phyloP scores from a whole-genome alignment of 92 coral and sea anemone genomes.

The Diadumene lineata region DNA sequence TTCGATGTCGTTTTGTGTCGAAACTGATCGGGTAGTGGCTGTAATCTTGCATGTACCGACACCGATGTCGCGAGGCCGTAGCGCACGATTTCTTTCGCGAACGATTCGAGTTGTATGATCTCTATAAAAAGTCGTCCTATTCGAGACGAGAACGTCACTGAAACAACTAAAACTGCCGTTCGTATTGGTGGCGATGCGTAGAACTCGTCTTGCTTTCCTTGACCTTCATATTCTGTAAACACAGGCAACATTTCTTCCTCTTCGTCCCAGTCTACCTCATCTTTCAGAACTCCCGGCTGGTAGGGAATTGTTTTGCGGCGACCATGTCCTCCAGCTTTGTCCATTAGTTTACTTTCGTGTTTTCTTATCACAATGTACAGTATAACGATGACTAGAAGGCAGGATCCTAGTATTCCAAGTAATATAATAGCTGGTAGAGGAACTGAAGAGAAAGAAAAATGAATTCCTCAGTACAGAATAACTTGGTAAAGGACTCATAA shows the following conservation, averaged over 20 bases:
- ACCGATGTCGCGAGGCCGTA: constrained; percentile 41
- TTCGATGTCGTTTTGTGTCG: constrained; percentile 63
- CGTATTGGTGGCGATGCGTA: not conserved
- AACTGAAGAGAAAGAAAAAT: constrained; percentile 21
- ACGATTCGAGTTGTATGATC: constrained; percentile 40
- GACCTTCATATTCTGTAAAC: not conserved
- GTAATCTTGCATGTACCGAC: constrained; percentile 48
- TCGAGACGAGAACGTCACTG: constrained; percentile 41
- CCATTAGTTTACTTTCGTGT: constrained; percentile 18
- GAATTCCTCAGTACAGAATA: no score
- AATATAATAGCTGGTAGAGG: constrained; percentile 59
- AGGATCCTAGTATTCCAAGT: constrained; percentile 44
- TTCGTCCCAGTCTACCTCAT: constrained; percentile 1
- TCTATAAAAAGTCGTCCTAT: constrained; percentile 51
- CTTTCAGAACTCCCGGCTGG: not conserved
- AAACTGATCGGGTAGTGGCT: constrained; percentile 50
- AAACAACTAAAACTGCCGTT: constrained; percentile 50
- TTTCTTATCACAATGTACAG: constrained; percentile 16
- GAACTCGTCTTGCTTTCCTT: not conserved
- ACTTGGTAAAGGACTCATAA: no score
- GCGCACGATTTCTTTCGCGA: constrained; percentile 36
- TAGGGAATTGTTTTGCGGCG: not conserved
- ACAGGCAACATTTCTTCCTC: constrained; percentile 10
- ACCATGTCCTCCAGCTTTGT: constrained; percentile 16
- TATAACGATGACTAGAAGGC: constrained; percentile 30